Base-by-base conservation (phyloP, 1,140 invertebrate genomes). In the Drosophila pruinosa region DNA sequence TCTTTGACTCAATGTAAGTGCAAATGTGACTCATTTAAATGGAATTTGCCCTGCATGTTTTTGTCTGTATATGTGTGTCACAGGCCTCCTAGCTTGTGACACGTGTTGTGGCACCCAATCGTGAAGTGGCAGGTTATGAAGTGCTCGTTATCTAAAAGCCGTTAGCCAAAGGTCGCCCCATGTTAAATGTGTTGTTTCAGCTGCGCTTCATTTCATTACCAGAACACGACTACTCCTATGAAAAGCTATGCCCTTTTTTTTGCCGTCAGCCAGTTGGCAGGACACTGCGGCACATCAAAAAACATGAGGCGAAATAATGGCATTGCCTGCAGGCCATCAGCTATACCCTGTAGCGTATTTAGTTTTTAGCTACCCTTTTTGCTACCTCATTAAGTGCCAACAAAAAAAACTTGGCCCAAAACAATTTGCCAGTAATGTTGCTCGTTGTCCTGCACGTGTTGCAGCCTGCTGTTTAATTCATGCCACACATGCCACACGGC, bases 401-500 rank as follows among this genome's bases (percentile, higher is more conserved):
- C 12, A 12, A 2, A 24, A n/a, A 14, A 2, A 3, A 8, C 12
- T 21, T 56, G 38, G 7, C 22, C 19, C 7, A 64, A 21, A 48
- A 22, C 39, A 34, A 56, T 70, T 54, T 56, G 36, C 2, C 31
- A 0, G 19, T 47, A 39, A 65, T 65, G 52, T 14, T 21, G 2
- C 14, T 15, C 21, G 43, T 58, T 15, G 39, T 41, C 3, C 31
- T 50, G 14, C 7, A 63, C 41, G 22, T 57, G 68, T 19, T 62
- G 61, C 45, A 59, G 70, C 26, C 41, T 69, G 48, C 48, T 85
- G 64, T 75, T 70, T 73, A 76, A 85, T 85, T 79, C 80, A 85
- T 80, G 50, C 63, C 58, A 83, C 59, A 83, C 80, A 80, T 85
- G 75, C 47, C 47, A 50, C 34, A n/a, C n/a, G n/a, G n/a, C n/a